These are phyloP conservation scores for Sciaenops ocellatus DNA, from an alignment of 2,797 vertebrate species.

Conservation along the genomic window DNA sequence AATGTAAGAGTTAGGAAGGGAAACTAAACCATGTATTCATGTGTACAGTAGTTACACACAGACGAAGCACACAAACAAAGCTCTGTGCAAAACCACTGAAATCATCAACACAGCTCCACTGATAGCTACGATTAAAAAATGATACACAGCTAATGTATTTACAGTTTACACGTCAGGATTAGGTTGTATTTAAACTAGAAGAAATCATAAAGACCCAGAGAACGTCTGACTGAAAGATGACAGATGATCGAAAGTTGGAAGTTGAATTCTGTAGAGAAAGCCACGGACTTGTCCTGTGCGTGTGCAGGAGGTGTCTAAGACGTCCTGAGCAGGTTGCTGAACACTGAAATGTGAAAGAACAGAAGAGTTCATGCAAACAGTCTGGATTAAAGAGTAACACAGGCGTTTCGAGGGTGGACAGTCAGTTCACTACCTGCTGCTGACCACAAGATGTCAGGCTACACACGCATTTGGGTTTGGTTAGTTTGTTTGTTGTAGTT, in stretches of 20 bases:
- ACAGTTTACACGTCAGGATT: conserved; percentile 1
- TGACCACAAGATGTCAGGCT: conserved; percentile 24
- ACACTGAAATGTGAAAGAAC: conserved; percentile 62
- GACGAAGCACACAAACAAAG: background rate
- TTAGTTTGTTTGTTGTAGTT: background rate
- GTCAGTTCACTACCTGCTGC: background rate
- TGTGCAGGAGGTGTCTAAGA: conserved; percentile 57
- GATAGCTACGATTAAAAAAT: background rate
- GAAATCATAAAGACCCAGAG: background rate
- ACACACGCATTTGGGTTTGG: background rate
- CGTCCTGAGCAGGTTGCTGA: conserved; percentile 78
- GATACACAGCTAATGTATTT: background rate
- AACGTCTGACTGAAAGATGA: background rate
- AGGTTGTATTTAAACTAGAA: background rate
- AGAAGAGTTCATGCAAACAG: background rate
- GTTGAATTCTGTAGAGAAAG: background rate
- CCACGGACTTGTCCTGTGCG: background rate
- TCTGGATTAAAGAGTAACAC: background rate
- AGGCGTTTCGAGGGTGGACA: fast-evolving
- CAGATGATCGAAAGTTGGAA: background rate
- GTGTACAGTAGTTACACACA: conserved; percentile 21
- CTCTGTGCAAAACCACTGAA: conserved; percentile 5
- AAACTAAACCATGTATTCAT: background rate
- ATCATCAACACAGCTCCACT: background rate
- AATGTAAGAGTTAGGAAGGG: background rate